These are phyloP conservation scores for Chrysomela aeneicollis DNA, from an alignment of 2,888 invertebrate genomes.

Conservation along the genomic window DNA sequence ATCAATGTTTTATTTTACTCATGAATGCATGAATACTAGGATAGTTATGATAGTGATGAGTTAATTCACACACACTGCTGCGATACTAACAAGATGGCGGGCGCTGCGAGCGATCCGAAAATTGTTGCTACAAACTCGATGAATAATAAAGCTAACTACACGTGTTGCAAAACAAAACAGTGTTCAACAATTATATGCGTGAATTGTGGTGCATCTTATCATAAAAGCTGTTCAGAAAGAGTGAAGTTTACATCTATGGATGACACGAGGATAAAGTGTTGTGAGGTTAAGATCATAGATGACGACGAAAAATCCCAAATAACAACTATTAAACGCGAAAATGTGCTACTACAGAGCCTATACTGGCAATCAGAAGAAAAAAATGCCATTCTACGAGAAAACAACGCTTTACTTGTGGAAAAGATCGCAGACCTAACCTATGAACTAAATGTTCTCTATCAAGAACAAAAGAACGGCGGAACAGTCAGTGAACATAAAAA, in stretches of 20 bases:
- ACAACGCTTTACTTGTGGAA: neutral
- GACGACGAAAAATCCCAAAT: neutral
- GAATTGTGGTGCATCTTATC: conserved; percentile 10
- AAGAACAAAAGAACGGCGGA: neutral
- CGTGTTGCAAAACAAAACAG: conserved; percentile 11
- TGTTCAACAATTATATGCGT: neutral
- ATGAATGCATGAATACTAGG: too few species aligned
- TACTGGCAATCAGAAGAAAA: conserved; percentile 9
- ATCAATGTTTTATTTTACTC: too few species aligned
- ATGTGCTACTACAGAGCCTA: conserved; percentile 1
- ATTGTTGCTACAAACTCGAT: neutral
- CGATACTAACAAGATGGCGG: conserved; percentile 6
- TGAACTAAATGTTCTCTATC: neutral
- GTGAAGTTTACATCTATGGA: conserved; percentile 3
- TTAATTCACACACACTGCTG: too few species aligned
- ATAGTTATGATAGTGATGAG: too few species aligned
- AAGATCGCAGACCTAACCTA: conserved; percentile 6
- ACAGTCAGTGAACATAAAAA: neutral
- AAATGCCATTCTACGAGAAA: neutral
- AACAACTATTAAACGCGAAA: neutral
- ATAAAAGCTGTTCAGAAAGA: conserved; percentile 12
- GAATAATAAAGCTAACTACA: conserved; percentile 2
- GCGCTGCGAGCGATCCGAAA: neutral
- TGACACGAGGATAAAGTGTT: neutral
- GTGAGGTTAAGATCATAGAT: neutral